Base-by-base conservation (phyloP, 1,140 invertebrate genomes). In the Drosophila tani region DNA sequence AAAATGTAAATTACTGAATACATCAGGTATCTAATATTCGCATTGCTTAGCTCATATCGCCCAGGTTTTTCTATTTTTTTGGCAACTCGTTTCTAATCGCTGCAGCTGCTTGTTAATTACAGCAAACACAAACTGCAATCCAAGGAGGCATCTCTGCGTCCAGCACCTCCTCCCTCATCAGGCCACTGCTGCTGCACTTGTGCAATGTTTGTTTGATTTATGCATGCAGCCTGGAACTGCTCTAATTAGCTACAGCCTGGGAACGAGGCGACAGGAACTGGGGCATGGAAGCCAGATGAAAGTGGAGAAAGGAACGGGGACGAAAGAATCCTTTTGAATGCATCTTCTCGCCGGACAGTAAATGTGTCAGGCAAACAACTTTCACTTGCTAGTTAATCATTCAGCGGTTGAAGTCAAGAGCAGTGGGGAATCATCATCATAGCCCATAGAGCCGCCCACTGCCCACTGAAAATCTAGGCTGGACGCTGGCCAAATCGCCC, bases 321-420 rank as follows among this genome's bases (percentile, higher is more conserved):
- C 64, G 49, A 73, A 24, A 9, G 60, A 46, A 55, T 68, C 67
- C 64, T 45, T 70, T 70, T 70, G 67, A 70, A 70, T 68, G 67
- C 49, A 45, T 32, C 64, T 55, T 62, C 29, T 27, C 51, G 64
- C 53, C 38, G 40, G 75, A 17, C 49, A 43, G 66, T 47, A 88
- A 87, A 87, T 87, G 80, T 87, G 83, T 88, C 83, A 87, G 83
- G 84, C 76, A 88, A 90, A 88, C 84, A 88, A 88, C 85, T 88
- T 90, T 87, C 84, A 84, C 84, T 87, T 76, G 59, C 60, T 40
- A 41, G 49, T 51, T 45, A 62, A 64, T 56, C 43, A 62, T 80
- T 59, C 71, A 74, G 41, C 46, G 14, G 62, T 60, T 70, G 83
- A 79, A 90, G 85, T 90, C 85, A 90, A 90, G 85, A 90, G 79